Evolutionary conservation across 2,888 invertebrate genomes (phyloP).

Genomic region (Hyalella azteca): DNA sequence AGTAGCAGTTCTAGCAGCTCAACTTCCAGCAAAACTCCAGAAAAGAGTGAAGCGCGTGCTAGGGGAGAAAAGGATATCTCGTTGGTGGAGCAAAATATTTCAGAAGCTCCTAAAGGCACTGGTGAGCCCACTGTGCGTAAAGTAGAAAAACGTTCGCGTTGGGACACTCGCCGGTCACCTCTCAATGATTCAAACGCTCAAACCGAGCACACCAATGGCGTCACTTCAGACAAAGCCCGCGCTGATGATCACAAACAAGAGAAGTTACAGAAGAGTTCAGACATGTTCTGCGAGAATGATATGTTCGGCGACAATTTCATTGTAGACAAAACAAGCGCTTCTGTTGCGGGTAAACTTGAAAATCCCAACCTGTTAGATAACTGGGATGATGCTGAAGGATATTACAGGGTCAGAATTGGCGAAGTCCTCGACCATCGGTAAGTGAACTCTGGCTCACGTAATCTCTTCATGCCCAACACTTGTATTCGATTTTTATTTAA

Average conservation of each 20-base stretch:
- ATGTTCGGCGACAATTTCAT: conserved; percentile 57
- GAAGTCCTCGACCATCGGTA: conserved; percentile 63
- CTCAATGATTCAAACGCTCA: not conserved
- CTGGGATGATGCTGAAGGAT: conserved; percentile 99
- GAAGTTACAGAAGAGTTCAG: conserved; percentile 31
- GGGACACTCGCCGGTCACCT: not conserved
- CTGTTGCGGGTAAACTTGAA: conserved; percentile 65
- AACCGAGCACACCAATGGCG: not conserved
- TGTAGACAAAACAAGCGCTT: conserved; percentile 48
- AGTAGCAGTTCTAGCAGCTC: conserved; percentile 38
- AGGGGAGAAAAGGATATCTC: not conserved
- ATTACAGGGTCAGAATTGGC: conserved; percentile 94
- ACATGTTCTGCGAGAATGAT: conserved; percentile 52
- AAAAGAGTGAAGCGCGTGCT: not conserved
- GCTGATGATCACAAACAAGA: conserved; percentile 13
- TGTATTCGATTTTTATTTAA: no score
- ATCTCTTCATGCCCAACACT: no score
- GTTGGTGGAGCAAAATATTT: not conserved
- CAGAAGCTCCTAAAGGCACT: not conserved
- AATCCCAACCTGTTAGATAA: conserved; percentile 95
- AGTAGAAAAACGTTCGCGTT: conserved; percentile 6
- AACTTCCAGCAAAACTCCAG: conserved; percentile 41
- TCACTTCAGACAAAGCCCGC: not conserved
- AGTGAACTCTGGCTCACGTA: not conserved
- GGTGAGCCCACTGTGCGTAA: not conserved